phyloP scores from a whole-genome alignment of 2,888 invertebrate species.

The Drosophila neoperkinsi region DNA sequence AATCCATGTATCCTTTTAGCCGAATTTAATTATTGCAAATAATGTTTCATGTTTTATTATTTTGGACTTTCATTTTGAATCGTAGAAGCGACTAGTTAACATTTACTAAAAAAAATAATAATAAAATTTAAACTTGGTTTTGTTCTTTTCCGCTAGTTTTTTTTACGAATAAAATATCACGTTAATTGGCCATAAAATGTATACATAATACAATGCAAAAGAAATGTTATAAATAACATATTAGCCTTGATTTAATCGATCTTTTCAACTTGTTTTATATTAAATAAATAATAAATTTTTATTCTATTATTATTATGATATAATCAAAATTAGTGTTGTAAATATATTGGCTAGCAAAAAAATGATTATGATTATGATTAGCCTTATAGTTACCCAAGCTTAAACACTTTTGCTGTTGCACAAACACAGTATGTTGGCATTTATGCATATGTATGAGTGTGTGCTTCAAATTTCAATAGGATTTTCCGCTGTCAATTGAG shows the following conservation, averaged over 20 bases:
- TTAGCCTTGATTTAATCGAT: background rate
- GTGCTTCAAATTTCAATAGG: background rate
- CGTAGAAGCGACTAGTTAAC: background rate
- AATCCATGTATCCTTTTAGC: background rate
- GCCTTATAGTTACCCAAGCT: background rate
- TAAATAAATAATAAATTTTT: background rate
- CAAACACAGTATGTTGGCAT: background rate
- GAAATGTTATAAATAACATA: background rate
- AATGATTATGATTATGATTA: background rate
- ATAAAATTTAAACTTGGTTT: too few relatives aligned
- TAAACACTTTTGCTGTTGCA: background rate
- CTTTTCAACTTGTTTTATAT: background rate
- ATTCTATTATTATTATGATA: background rate
- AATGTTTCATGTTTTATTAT: background rate
- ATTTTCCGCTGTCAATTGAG: constrained; percentile 32
- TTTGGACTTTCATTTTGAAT: background rate
- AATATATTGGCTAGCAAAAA: accelerated
- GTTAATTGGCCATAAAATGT: too few relatives aligned
- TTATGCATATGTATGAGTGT: background rate
- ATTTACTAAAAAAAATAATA: background rate
- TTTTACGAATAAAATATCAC: background rate
- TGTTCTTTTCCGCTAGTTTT: background rate
- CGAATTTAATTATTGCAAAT: background rate
- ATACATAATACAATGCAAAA: background rate
- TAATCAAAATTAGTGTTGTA: background rate